Evolutionary conservation across 2,113 vertebrate species (phyloP).

Genomic region (Bolborhynchus lineola): DNA sequence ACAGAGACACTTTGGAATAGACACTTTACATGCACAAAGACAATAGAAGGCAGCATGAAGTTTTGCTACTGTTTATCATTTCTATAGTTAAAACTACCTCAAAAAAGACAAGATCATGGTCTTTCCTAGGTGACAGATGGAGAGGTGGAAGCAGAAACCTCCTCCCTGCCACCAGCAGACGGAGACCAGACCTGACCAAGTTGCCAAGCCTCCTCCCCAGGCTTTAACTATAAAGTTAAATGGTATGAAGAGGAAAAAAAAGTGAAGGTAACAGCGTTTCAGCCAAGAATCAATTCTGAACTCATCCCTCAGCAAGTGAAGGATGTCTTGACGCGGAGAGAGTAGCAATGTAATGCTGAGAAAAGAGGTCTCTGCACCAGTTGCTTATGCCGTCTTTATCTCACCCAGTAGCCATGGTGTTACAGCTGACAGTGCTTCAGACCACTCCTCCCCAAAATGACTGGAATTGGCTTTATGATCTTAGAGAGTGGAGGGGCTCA

Average conservation of each 20-base stretch:
- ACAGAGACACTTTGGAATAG: not conserved
- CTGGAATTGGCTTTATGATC: not conserved
- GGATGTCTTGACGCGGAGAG: not conserved
- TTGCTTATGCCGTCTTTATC: not conserved
- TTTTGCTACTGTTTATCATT: not conserved
- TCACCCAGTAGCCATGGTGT: rapidly evolving
- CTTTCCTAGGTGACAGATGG: not conserved
- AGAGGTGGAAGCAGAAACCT: not conserved
- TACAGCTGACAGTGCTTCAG: not conserved
- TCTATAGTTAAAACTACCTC: not conserved
- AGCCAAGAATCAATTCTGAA: not conserved
- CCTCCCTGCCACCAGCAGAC: not conserved
- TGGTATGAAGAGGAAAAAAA: not conserved
- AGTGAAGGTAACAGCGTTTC: not conserved
- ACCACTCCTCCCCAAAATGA: not conserved
- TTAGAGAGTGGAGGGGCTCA: not conserved
- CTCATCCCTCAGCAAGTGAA: not conserved
- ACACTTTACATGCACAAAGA: not conserved
- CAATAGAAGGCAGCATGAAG: not conserved
- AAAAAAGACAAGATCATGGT: not conserved
- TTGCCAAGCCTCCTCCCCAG: not conserved
- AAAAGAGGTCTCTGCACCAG: not conserved
- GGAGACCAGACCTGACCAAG: not conserved
- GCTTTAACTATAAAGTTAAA: not conserved
- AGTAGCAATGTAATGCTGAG: not conserved